Conservation (phyloP, 2,113 vertebrate genomes). For the Nothocercus nigrocapillus region DNA sequence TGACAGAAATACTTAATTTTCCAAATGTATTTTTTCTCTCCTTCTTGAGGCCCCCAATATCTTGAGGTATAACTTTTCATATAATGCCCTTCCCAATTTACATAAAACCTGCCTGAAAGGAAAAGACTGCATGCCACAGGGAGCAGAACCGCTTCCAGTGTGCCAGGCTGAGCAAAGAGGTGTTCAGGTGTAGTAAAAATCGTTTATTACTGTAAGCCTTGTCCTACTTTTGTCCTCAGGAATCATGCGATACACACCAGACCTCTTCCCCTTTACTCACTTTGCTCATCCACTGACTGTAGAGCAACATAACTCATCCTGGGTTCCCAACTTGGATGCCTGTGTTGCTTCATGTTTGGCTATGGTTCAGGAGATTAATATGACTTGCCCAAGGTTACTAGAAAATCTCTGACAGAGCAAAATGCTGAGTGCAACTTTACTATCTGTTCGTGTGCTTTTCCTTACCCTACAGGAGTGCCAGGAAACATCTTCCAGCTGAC, state of each 20-base stretch:
- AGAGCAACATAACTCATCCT: background rate
- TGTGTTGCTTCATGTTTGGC: background rate
- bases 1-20: conserved; percentile 76
- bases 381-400: background rate
- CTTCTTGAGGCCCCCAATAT: conserved; percentile 8
- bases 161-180: background rate
- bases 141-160: background rate
- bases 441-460: background rate
- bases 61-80: conserved; percentile 1
- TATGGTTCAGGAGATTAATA: background rate
- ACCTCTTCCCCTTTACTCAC: background rate
- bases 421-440: background rate
- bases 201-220: background rate
- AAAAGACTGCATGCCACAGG: background rate
- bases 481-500: background rate
- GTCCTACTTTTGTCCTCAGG: background rate
- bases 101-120: background rate
- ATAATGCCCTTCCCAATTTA: conserved; percentile 13
- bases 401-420: background rate
- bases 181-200: background rate
- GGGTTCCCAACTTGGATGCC: background rate
- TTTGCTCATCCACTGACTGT: background rate
- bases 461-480: background rate
- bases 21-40: conserved; percentile 33
- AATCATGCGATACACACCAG: background rate